Percentiles rank a stretch among this genome's conserved stretches.
phyloP scores from a whole-genome alignment of 2,888 invertebrate genomes.

The Thysanoteuthis rhombus region DNA sequence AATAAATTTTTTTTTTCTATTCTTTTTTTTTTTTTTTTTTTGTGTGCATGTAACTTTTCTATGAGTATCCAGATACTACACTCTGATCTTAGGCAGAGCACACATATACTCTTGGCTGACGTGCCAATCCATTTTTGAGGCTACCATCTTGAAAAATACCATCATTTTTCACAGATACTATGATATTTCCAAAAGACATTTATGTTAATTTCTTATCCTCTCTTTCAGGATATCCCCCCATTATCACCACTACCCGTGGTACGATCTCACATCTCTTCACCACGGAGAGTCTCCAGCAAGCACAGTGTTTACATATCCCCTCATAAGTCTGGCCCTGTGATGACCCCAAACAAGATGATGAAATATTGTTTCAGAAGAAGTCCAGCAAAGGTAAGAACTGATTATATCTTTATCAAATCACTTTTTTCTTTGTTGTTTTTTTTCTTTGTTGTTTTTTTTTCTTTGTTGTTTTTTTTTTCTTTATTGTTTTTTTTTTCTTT shows the following conservation, averaged over 20 bases:
- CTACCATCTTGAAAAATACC: too few relatives aligned
- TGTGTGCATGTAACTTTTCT: too few relatives aligned
- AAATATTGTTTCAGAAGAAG: slow-evolving; percentile 87
- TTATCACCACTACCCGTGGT: slow-evolving; percentile 81
- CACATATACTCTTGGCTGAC: too few relatives aligned
- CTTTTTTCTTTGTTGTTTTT: background rate
- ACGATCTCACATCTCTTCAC: slow-evolving; percentile 72
- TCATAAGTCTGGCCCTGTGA: slow-evolving; percentile 51
- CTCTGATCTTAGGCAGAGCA: too few relatives aligned
- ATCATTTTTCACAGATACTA: too few relatives aligned
- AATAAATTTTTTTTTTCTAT: too few relatives aligned
- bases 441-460: background rate
- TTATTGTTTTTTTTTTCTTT: too few relatives aligned
- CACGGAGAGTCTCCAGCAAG: slow-evolving; percentile 73
- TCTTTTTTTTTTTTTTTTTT: too few relatives aligned
- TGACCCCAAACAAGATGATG: slow-evolving; percentile 67
- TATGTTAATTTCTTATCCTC: slow-evolving; percentile 12
- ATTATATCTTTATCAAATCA: background rate
- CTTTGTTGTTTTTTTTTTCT: too few relatives aligned
- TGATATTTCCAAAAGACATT: background rate
- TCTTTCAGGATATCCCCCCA: slow-evolving; percentile 68
- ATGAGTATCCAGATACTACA: too few relatives aligned
- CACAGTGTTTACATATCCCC: slow-evolving; percentile 73
- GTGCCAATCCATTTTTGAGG: too few relatives aligned
- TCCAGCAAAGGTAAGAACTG: slow-evolving; percentile 83